phyloP scores from a whole-genome alignment of 37 sponge, comb jelly and placozoan species.

The Chondrilla cf. caribensis region DNA sequence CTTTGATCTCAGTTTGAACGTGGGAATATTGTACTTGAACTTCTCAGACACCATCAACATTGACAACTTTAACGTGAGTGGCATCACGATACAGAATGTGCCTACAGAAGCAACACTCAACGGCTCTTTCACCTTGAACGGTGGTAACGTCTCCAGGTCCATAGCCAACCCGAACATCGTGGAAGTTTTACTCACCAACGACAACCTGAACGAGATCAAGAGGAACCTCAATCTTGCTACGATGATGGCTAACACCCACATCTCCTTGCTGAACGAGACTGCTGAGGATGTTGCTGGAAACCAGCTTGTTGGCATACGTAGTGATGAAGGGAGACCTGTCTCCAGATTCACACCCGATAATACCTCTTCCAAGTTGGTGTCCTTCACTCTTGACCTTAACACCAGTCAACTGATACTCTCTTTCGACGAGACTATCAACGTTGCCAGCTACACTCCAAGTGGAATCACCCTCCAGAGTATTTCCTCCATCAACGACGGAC shows the following conservation, averaged over 20 bases:
- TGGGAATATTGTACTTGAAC: constrained; percentile 46
- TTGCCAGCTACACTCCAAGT: constrained; percentile 41
- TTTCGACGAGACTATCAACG: constrained; percentile 76
- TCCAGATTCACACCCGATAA: constrained; percentile 31
- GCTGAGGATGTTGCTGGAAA: constrained; percentile 69
- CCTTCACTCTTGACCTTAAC: constrained; percentile 65
- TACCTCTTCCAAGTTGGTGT: constrained; percentile 50
- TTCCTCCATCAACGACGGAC: constrained; percentile 1
- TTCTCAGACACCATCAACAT: constrained; percentile 81
- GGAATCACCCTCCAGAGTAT: constrained; percentile 55
- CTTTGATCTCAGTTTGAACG: constrained; percentile 69
- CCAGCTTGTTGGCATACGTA: constrained; percentile 34
- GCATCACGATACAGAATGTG: constrained; percentile 66
- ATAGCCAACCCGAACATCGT: constrained; percentile 32
- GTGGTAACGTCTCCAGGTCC: constrained; percentile 42
- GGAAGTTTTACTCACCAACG: constrained; percentile 40
- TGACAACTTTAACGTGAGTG: constrained; percentile 60
- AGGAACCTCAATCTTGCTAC: constrained; percentile 55
- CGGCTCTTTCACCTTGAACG: constrained; percentile 53
- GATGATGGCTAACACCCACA: constrained; percentile 25
- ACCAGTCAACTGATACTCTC: constrained; percentile 58
- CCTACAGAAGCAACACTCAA: not conserved
- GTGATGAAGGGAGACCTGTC: constrained; percentile 12
- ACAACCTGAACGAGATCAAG: constrained; percentile 79
- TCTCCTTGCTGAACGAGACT: constrained; percentile 45